Evolutionary conservation across 2,113 vertebrate species (phyloP), one percentile per base, ranked within the genome.

Genomic region (Oceanodroma tethys): DNA sequence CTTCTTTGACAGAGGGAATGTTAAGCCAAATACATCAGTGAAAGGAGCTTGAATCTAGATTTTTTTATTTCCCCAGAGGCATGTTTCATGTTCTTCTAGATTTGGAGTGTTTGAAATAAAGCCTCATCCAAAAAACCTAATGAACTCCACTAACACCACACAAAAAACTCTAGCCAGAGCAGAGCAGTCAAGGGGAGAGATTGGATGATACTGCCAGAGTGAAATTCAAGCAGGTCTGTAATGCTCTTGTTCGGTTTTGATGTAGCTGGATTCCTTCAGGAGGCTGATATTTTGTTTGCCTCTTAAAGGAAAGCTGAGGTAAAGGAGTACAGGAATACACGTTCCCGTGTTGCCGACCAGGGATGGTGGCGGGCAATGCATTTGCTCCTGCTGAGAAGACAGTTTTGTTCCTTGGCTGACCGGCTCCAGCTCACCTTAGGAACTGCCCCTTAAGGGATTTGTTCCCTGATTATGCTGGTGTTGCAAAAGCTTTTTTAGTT

Each of bases 361-460:
- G 21, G 27, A 1, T 26, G 9, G 17, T 2, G 2, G 5, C 7
- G 17, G 25, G 6, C 14, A 53, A 19, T 29, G 17, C 23, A 4
- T 72, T 72, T 66, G 13, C 6, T 85, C 23, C 65, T 74, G 42
- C 17, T 55, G 65, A 74, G 87, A 55, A 79, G 23, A 14, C 11
- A 15, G 11, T 6, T 67, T 72, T 83, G 7, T 17, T 86, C 66
- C 19, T 38, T 36, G 85, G 10, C 48, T 62, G 36, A 63, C 32
- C 0, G 0, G 27, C 26, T 83, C 62, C 30, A 16, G 22, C 71
- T 73, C 29, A 11, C 30, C 27, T 63, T 30, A 55, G 52, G 26
- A 50, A 26, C 13, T 15, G 27, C 25, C 30, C 47, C 25, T 38
- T 15, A 53, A 1, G 2, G 2, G 6, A 40, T 89, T 66, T 70